Conservation (phyloP, 2,888 invertebrate species). For the Cepaea hortensis region DNA sequence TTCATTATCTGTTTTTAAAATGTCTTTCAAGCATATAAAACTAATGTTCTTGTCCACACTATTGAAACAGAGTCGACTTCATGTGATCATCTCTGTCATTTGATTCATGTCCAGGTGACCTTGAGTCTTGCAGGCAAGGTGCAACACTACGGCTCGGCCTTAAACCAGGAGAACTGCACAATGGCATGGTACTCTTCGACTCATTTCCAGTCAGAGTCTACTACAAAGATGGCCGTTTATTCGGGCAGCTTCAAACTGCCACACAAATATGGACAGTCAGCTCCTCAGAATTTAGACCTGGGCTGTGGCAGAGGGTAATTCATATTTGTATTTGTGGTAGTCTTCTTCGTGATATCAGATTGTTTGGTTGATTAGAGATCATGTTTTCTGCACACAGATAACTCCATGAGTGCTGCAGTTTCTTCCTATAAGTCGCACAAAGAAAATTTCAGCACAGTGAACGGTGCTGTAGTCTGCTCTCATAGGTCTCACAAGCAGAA, state of each 20-base stretch:
- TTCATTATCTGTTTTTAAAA: no score
- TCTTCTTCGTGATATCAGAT: background rate
- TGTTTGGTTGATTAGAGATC: no score
- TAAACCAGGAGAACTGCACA: constrained; percentile 62
- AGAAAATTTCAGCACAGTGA: no score
- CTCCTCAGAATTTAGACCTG: constrained; percentile 59
- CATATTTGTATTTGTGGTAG: background rate
- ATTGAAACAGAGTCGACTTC: no score
- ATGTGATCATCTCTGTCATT: background rate
- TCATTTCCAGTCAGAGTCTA: constrained; percentile 71
- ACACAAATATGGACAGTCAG: constrained; percentile 67
- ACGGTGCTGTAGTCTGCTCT: no score
- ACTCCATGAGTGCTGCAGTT: no score
- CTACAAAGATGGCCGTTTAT: constrained; percentile 68
- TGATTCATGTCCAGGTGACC: constrained; percentile 58
- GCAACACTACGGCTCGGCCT: constrained; percentile 69
- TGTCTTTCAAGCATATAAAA: background rate
- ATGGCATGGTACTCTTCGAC: constrained; percentile 72
- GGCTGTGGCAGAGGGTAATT: constrained; percentile 60
- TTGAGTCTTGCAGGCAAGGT: constrained; percentile 70
- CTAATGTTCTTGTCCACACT: background rate
- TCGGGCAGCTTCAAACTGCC: constrained; percentile 67
- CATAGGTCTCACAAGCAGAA: no score
- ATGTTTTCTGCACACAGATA: no score
- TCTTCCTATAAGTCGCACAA: no score